Conservation (phyloP, 2,113 vertebrate genomes). For the Prinia subflava region DNA sequence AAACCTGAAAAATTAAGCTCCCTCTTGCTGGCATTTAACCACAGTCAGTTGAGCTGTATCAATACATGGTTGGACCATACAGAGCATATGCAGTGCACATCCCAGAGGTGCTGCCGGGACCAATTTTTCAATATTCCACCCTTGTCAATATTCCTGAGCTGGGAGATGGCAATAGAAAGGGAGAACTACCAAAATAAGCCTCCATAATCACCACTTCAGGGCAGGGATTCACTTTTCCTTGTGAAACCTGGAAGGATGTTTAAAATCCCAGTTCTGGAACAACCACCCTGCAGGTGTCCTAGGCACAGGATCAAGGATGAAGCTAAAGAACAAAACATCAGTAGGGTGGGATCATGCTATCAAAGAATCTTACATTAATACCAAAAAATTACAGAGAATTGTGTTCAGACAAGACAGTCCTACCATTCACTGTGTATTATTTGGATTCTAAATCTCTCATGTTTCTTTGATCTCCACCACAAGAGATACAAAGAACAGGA, state of each 20-base stretch:
- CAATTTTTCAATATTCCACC: neutral
- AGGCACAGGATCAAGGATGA: neutral
- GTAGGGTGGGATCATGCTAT: neutral
- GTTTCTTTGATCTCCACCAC: neutral
- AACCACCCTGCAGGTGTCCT: neutral
- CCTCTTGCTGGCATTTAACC: neutral
- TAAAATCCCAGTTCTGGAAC: neutral
- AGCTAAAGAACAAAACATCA: neutral
- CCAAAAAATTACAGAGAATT: neutral
- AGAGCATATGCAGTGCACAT: rapidly evolving
- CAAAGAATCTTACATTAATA: neutral
- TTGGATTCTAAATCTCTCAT: neutral
- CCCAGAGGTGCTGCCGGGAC: neutral
- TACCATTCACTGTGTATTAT: neutral
- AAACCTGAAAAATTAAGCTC: neutral
- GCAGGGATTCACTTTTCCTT: neutral
- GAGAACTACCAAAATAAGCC: neutral
- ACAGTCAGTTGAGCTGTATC: neutral
- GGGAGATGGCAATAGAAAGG: neutral
- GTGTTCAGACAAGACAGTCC: neutral
- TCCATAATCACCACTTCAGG: neutral
- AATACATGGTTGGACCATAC: neutral
- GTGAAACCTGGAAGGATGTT: neutral
- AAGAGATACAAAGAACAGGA: neutral
- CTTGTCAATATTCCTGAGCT: neutral